Conservation (phyloP, 2,888 invertebrate genomes). For the Iphiclides podalirius region DNA sequence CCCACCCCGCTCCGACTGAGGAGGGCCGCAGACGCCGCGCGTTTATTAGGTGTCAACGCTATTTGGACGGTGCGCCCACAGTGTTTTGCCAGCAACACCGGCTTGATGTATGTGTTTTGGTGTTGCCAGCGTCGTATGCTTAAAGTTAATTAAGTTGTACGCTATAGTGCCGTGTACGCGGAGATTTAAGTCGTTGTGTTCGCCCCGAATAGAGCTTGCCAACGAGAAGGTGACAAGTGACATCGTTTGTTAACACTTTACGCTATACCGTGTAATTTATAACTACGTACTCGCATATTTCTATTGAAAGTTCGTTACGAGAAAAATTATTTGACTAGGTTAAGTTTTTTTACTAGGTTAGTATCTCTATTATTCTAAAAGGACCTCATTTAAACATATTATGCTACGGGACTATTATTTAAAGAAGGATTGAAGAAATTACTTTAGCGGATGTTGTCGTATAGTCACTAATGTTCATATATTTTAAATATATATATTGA, state of each 20-base stretch:
- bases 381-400: too few relatives aligned
- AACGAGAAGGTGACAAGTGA: background rate
- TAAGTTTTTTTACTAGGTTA: too few relatives aligned
- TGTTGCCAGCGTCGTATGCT: conserved; percentile 22
- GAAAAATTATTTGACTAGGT: too few relatives aligned
- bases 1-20: conserved; percentile 4
- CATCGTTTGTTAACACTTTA: background rate
- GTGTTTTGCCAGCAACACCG: conserved; percentile 17
- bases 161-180: conserved; percentile 4
- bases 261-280: background rate
- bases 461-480: too few relatives aligned
- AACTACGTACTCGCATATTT: too few relatives aligned
- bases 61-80: conserved; percentile 6
- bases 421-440: too few relatives aligned
- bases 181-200: background rate
- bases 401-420: too few relatives aligned
- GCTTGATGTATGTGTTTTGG: conserved; percentile 21
- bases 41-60: conserved; percentile 13
- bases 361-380: too few relatives aligned
- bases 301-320: too few relatives aligned
- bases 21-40: background rate
- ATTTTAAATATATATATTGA: too few relatives aligned
- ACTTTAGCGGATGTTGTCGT: too few relatives aligned
- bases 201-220: background rate
- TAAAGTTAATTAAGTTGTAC: conserved; percentile 25